Conservation (phyloP, 1,140 invertebrate species). For the Scaptomyza montana region DNA sequence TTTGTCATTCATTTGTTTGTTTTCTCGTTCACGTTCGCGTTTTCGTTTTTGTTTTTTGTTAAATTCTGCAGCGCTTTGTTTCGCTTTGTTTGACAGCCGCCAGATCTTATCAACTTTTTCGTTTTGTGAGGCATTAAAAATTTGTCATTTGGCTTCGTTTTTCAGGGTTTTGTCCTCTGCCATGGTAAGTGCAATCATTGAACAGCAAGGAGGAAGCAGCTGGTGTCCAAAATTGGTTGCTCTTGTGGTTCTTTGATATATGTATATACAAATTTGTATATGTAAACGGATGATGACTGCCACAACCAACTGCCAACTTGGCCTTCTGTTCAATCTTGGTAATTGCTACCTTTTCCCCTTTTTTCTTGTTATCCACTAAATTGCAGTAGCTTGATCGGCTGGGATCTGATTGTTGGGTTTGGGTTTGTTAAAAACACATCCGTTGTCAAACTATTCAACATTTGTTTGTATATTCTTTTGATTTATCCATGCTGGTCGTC, state of each 20-base stretch:
- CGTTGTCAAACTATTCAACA: neutral
- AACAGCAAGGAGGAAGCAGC: conserved; percentile 61
- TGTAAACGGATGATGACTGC: conserved; percentile 33
- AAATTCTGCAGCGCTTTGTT: conserved; percentile 62
- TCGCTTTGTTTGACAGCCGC: conserved; percentile 64
- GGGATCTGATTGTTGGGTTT: conserved; percentile 15
- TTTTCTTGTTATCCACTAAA: conserved; percentile 9
- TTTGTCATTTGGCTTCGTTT: conserved; percentile 70
- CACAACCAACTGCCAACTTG: conserved; percentile 18
- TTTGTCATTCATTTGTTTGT: conserved; percentile 69
- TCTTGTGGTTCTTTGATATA: conserved; percentile 35
- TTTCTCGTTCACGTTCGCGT: conserved; percentile 25
- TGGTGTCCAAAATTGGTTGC: conserved; percentile 40
- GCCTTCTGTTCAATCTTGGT: conserved; percentile 51
- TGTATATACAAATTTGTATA: conserved; percentile 32
- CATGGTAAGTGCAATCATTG: conserved; percentile 3
- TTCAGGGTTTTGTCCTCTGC: conserved; percentile 8
- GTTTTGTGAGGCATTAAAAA: conserved; percentile 80
- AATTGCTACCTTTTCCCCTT: conserved; percentile 58
- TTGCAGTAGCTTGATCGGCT: conserved; percentile 24
- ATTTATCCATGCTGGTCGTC: neutral
- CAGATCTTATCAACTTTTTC: conserved; percentile 78
- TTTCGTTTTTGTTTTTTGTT: conserved; percentile 13
- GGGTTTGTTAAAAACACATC: neutral
- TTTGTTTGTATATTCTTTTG: conserved; percentile 9